phyloP scores from a whole-genome alignment of 2,888 invertebrate genomes.

The Creontiades dilutus region DNA sequence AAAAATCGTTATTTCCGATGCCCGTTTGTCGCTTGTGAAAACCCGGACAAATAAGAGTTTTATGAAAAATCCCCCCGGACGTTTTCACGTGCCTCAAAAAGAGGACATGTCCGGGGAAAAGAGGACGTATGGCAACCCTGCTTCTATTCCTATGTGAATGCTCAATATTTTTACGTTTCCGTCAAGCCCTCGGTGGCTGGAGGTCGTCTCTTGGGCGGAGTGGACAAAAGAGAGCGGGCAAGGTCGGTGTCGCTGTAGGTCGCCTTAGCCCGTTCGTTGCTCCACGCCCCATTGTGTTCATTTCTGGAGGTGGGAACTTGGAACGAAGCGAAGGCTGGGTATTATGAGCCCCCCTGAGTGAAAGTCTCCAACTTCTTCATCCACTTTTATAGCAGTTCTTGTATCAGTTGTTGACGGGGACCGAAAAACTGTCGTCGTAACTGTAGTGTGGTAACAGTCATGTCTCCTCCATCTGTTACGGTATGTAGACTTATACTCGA shows the following conservation, averaged over 20 bases:
- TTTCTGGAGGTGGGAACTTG: conserved; percentile 35
- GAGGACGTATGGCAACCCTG: too few species aligned
- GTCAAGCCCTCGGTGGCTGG: background rate
- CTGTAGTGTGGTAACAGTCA: conserved; percentile 54
- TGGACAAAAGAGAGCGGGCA: conserved; percentile 39
- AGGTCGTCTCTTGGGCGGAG: background rate
- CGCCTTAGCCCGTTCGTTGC: background rate
- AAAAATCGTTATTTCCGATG: too few species aligned
- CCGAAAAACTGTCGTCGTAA: conserved; percentile 31
- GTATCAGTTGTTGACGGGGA: background rate
- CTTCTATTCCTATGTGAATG: too few species aligned
- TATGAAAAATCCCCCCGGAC: too few species aligned
- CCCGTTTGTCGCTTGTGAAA: too few species aligned
- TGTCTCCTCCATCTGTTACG: conserved; percentile 61
- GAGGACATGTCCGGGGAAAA: too few species aligned
- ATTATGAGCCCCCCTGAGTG: conserved; percentile 37
- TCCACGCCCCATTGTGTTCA: conserved; percentile 32
- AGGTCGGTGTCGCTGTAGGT: conserved; percentile 12
- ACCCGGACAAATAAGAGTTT: too few species aligned
- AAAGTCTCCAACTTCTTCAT: conserved; percentile 44
- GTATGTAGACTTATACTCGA: conserved; percentile 23
- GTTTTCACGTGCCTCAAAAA: too few species aligned
- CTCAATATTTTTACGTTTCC: background rate
- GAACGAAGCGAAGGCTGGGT: conserved; percentile 36
- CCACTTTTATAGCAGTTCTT: conserved; percentile 51